A percentile compares a stretch with the other conserved stretches of the same genome.
Conservation (phyloP, 2,113 vertebrate species). For the Leptobrachium leishanense region DNA sequence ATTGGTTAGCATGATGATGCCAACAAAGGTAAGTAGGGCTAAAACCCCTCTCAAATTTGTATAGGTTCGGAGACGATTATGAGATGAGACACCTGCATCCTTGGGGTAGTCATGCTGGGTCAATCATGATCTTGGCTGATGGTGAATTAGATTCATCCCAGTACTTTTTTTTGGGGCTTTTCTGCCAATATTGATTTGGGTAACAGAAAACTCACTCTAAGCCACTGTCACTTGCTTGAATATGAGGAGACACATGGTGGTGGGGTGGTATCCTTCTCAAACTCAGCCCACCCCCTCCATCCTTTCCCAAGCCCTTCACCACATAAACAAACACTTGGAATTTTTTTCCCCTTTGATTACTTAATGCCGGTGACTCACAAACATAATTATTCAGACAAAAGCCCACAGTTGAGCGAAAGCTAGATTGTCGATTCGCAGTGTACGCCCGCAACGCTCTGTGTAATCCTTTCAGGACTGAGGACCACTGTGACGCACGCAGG, state of each 20-base stretch:
- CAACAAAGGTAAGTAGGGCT: no score
- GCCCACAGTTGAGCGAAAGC: conserved; percentile 1
- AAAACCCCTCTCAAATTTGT: no score
- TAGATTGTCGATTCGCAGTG: neutral
- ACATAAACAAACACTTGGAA: conserved; percentile 6
- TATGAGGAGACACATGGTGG: neutral
- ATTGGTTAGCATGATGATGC: no score
- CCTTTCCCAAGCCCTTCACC: conserved; percentile 22
- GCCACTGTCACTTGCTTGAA: no score
- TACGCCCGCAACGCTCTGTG: conserved; percentile 11
- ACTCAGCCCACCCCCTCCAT: neutral
- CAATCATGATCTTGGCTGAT: no score
- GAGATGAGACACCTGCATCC: no score
- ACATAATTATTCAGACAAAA: conserved; percentile 34
- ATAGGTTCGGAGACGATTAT: no score
- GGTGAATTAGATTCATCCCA: no score
- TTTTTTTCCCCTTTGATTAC: conserved; percentile 21
- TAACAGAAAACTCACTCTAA: no score
- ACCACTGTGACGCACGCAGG: conserved; percentile 21
- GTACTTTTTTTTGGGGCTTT: no score
- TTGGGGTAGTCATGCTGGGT: no score
- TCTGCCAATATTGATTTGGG: no score
- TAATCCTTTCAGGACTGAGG: conserved; percentile 9
- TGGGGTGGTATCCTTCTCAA: neutral
- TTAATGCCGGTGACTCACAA: conserved; percentile 29